Percentiles rank a stretch among this genome's conserved stretches.
Evolutionary conservation across 2,113 vertebrate species (phyloP).

Genomic region (Puma concolor): DNA sequence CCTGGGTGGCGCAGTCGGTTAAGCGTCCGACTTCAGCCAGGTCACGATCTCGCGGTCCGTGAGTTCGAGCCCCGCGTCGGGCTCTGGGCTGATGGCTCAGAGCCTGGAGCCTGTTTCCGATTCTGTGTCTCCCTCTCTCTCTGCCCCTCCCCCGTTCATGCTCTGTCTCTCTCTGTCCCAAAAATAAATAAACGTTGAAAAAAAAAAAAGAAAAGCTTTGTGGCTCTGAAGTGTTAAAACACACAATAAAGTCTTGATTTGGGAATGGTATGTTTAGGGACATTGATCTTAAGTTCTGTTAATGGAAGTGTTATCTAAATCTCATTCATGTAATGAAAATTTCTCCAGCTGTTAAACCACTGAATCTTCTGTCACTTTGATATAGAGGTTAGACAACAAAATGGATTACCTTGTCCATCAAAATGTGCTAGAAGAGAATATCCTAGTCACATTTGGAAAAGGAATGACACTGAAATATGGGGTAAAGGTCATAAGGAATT

Average conservation of each 20-base stretch:
- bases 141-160: no score
- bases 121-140: no score
- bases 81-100: no score
- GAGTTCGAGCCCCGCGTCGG: no score
- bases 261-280: slow-evolving; percentile 71
- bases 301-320: slow-evolving; percentile 83
- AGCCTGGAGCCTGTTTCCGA: no score
- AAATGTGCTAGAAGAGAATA: slow-evolving; percentile 72
- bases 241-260: slow-evolving; percentile 48
- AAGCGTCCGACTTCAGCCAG: no score
- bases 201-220: not conserved
- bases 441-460: slow-evolving; percentile 50
- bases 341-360: slow-evolving; percentile 78
- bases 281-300: slow-evolving; percentile 75
- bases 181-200: no score
- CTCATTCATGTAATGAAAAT: slow-evolving; percentile 82
- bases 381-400: slow-evolving; percentile 72
- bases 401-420: slow-evolving; percentile 83
- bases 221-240: slow-evolving; percentile 39
- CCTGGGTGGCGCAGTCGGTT: no score
- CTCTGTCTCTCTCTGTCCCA: no score
- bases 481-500: slow-evolving; percentile 53
- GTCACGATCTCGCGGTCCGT: no score
- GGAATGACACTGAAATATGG: slow-evolving; percentile 63
- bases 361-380: slow-evolving; percentile 82